Conservation (phyloP, 1,140 invertebrate genomes). For the Drosophila ananassae region DNA sequence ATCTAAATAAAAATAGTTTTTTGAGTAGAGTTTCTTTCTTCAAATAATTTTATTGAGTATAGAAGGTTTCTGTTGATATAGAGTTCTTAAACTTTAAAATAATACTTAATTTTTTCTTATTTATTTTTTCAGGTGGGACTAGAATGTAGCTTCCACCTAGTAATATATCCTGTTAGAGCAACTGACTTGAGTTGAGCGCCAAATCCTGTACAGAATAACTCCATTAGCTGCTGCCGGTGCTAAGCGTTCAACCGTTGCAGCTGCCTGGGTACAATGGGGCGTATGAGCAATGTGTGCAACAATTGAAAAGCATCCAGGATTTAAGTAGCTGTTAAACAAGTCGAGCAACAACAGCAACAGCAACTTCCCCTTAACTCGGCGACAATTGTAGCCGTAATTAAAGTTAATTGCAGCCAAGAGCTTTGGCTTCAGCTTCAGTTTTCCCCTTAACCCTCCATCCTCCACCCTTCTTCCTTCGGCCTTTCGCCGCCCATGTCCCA, state of each 20-base stretch:
- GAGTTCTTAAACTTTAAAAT: too few relatives aligned
- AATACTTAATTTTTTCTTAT: too few relatives aligned
- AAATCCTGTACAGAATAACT: slow-evolving; percentile 45
- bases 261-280: slow-evolving; percentile 42
- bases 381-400: slow-evolving; percentile 73
- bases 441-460: not conserved
- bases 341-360: slow-evolving; percentile 39
- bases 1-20: too few relatives aligned
- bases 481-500: not conserved
- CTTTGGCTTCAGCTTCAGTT: slow-evolving; percentile 3
- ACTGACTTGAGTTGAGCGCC: slow-evolving; percentile 7
- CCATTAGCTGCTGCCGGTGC: slow-evolving; percentile 51
- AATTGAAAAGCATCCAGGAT: slow-evolving; percentile 56
- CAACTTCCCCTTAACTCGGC: slow-evolving; percentile 38
- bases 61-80: too few relatives aligned
- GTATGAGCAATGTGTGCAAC: slow-evolving; percentile 68
- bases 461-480: not conserved
- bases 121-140: not conserved
- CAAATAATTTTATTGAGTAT: too few relatives aligned
- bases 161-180: slow-evolving; percentile 24
- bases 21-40: too few relatives aligned
- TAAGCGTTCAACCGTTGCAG: slow-evolving; percentile 31
- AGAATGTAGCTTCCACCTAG: slow-evolving; percentile 30
- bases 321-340: slow-evolving; percentile 77
- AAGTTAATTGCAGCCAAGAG: slow-evolving; percentile 73